phyloP scores from a whole-genome alignment of 2,888 invertebrate species.

The Amphimallon solstitiale region DNA sequence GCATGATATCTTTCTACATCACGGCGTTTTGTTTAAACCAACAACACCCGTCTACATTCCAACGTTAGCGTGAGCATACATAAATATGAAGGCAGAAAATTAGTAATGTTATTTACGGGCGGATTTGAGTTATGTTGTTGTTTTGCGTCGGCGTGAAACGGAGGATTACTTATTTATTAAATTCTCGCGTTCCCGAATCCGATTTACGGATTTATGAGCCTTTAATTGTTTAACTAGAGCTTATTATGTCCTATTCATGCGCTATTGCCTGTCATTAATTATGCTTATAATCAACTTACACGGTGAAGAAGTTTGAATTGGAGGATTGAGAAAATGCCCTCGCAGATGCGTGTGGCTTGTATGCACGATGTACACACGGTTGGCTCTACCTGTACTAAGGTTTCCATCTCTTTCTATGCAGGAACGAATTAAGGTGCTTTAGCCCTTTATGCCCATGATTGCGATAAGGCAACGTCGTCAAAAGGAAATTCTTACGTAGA shows the following conservation, averaged over 20 bases:
- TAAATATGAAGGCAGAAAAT: slow-evolving; percentile 63
- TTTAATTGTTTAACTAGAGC: slow-evolving; percentile 43
- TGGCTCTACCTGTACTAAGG: neutral
- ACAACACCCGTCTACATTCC: neutral
- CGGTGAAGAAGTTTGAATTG: slow-evolving; percentile 35
- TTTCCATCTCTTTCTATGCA: neutral
- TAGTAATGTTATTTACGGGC: slow-evolving; percentile 57
- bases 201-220: slow-evolving; percentile 41
- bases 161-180: slow-evolving; percentile 43
- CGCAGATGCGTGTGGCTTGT: slow-evolving; percentile 28
- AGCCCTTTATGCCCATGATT: no score
- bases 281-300: slow-evolving; percentile 40
- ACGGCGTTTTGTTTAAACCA: neutral
- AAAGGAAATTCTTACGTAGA: no score
- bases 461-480: no score
- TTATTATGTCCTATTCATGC: slow-evolving; percentile 35
- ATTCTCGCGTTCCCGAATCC: slow-evolving; percentile 37
- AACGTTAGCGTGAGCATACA: slow-evolving; percentile 44
- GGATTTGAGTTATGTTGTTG: slow-evolving; percentile 51
- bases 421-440: neutral
- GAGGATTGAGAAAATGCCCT: slow-evolving; percentile 15
- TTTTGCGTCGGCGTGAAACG: slow-evolving; percentile 51
- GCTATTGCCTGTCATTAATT: slow-evolving; percentile 36
- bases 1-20: no score
- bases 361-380: neutral